These are phyloP conservation scores for Anomalospiza imberbis DNA, from an alignment of 2,797 vertebrate species.

Conservation along the genomic window DNA sequence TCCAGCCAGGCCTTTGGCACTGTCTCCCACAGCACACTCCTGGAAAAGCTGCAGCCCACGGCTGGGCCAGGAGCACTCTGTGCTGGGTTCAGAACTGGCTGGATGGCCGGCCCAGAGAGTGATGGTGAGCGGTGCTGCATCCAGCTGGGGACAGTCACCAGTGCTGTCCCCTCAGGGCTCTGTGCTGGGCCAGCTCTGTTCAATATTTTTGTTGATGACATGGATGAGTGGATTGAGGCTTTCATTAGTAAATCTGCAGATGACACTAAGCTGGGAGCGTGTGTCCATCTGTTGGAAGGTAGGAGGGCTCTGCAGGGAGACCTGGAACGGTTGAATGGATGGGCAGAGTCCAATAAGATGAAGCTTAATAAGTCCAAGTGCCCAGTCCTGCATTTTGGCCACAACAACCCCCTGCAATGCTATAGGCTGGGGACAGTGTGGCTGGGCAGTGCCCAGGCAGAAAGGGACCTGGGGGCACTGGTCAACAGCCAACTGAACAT, in stretches of 20 bases:
- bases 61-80: not conserved
- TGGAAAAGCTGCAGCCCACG: not conserved
- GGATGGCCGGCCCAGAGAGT: not conserved
- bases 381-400: not conserved
- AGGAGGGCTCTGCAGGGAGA: not conserved
- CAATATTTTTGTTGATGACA: not conserved
- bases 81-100: not conserved
- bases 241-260: not conserved
- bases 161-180: not conserved
- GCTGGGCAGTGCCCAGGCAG: not conserved
- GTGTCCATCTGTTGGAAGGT: not conserved
- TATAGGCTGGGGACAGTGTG: not conserved
- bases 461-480: not conserved
- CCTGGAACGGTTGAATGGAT: not conserved
- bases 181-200: not conserved
- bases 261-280: not conserved
- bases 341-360: not conserved
- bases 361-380: not conserved
- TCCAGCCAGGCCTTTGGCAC: not conserved
- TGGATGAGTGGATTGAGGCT: not conserved
- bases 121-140: not conserved
- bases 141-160: not conserved
- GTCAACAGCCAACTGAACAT: rapidly evolving
- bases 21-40: not conserved
- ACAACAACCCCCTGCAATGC: not conserved